Evolutionary conservation across 2,797 vertebrate species (phyloP), one percentile per base, ranked within the genome.

Genomic region (Linurgus olivaceus): DNA sequence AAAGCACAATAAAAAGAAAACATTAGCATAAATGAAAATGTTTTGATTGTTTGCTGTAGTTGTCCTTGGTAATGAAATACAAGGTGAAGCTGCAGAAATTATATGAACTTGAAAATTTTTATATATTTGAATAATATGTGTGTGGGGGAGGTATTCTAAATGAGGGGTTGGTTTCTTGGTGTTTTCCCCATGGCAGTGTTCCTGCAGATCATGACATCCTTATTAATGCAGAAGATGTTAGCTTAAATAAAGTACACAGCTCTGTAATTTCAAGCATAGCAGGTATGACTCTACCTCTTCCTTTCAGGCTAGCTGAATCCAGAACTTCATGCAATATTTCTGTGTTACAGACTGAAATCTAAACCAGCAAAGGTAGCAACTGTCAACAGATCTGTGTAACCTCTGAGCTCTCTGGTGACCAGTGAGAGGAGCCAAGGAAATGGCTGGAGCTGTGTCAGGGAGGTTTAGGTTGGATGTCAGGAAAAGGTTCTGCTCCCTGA

Each of bases 41-140:
- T 59, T 92, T 81, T 70, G 63, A 83, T 88, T 88, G 52, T 92
- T 96, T 82, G 48, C n/a, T 86, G 14, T 17, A 44, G 10, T 42
- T 66, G 75, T 63, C 59, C 75, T 89, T 91, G 59, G 15, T 55
- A 63, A 79, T 38, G 26, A 90, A 86, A 77, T 42, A 61, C 24
- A 89, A 95, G 78, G 75, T 94, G 81, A 93, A 85, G 72, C 16
- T 80, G 37, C 50, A 83, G 67, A 89, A 94, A 77, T 75, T 29
- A 66, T 59, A 80, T 6, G 6, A 67, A 67, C n/a, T 82, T 59
- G 19, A 85, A 85, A 82, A 87, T 67, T 5, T 29, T 38, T 51
- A 24, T 26, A 16, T 44, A 65, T 85, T 20, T 67, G 13, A 83
- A 74, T 71, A 74, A 33, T 68, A 7, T 25, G 7, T 13, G 3